Evolutionary conservation across 2,113 vertebrate species (phyloP).

Genomic region (Dipodomys merriami): DNA sequence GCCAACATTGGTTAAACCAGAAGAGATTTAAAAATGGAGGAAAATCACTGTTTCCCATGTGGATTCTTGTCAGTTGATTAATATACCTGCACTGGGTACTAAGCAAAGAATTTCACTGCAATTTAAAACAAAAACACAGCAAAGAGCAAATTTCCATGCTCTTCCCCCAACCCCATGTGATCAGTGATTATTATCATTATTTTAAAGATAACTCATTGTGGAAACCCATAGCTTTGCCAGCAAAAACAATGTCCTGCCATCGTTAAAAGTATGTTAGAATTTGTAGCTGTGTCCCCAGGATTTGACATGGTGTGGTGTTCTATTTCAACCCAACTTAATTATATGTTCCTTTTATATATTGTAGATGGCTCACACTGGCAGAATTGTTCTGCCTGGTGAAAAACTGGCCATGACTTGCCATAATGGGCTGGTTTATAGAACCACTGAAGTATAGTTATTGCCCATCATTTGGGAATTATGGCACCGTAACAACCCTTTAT

Average conservation of each 20-base stretch:
- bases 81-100: constrained; percentile 13
- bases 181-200: constrained; percentile 11
- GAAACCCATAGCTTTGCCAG: constrained; percentile 60
- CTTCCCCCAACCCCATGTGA: constrained; percentile 3
- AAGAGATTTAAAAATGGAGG: constrained; percentile 4
- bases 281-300: constrained; percentile 70
- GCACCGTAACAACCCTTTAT: constrained; percentile 87
- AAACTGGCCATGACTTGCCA: constrained; percentile 75
- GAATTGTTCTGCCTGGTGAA: constrained; percentile 75
- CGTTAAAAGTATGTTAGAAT: constrained; percentile 74
- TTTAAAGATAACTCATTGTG: constrained; percentile 68
- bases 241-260: constrained; percentile 55
- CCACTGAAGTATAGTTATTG: constrained; percentile 77
- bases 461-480: constrained; percentile 83
- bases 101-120: neutral
- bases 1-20: neutral
- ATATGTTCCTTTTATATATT: constrained; percentile 64
- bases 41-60: neutral
- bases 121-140: neutral
- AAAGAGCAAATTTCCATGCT: constrained; percentile 3
- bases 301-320: constrained; percentile 73
- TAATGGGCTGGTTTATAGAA: constrained; percentile 80
- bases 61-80: constrained; percentile 18
- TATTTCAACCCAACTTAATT: constrained; percentile 81
- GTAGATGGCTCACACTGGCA: constrained; percentile 68